phyloP scores from a whole-genome alignment of 35 echinoderm and acorn worm species.

The Heliocidaris tuberculata region DNA sequence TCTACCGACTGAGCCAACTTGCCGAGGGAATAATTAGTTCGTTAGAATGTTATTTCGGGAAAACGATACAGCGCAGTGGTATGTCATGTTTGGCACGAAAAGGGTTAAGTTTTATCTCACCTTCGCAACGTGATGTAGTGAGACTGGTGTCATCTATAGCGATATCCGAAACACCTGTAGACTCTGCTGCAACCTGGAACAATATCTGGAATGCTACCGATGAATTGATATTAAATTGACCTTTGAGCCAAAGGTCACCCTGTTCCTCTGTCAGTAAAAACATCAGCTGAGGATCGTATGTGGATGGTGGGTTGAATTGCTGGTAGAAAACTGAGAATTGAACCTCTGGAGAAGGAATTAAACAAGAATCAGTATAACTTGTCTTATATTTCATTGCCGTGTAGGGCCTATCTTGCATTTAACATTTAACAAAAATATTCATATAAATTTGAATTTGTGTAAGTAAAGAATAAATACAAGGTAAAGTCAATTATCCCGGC shows the following conservation, averaged over 20 bases:
- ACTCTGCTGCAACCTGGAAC: neutral
- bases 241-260: neutral
- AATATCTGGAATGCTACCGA: neutral
- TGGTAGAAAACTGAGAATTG: neutral
- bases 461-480: too few species aligned
- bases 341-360: neutral
- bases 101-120: neutral
- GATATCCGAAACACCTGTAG: neutral
- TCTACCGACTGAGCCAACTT: too few species aligned
- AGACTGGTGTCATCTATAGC: slow-evolving; percentile 19
- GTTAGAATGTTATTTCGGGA: too few species aligned
- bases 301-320: neutral
- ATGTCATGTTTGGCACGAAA: too few species aligned
- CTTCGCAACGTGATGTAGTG: neutral
- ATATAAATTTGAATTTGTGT: too few species aligned
- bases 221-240: neutral
- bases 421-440: too few species aligned
- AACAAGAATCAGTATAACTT: neutral
- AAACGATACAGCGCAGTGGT: too few species aligned
- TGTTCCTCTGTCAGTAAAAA: neutral
- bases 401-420: too few species aligned
- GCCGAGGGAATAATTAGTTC: too few species aligned
- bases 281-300: neutral
- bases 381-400: too few species aligned
- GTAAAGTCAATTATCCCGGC: too few species aligned